Percentiles rank a stretch among this genome's conserved stretches.
These are phyloP conservation scores for Parasteatoda tepidariorum DNA, from an alignment of 1,140 invertebrate genomes.

Conservation along the genomic window DNA sequence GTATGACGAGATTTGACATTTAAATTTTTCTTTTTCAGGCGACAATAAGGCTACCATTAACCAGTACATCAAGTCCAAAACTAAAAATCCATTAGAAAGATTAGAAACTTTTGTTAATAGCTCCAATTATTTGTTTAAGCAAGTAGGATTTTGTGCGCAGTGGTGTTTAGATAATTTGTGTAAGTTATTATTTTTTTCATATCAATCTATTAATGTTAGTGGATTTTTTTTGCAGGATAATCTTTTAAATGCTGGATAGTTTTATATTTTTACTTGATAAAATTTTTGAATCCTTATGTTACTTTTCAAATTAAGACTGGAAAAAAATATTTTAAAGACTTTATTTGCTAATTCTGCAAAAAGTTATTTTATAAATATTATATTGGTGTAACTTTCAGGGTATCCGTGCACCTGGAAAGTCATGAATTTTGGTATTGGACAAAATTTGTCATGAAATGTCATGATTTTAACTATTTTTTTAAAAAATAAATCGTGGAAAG, in stretches of 20 bases:
- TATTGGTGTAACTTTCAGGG: too few relatives aligned
- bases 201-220: neutral
- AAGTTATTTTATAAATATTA: too few relatives aligned
- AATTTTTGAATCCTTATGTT: neutral
- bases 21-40: constrained; percentile 71
- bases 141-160: constrained; percentile 92
- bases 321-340: too few relatives aligned
- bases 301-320: constrained; percentile 57
- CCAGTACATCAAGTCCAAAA: constrained; percentile 73
- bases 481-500: too few relatives aligned
- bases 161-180: constrained; percentile 95
- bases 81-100: constrained; percentile 75
- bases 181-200: constrained; percentile 72
- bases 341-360: too few relatives aligned
- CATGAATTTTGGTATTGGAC: too few relatives aligned
- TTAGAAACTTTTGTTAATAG: constrained; percentile 76
- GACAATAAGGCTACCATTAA: constrained; percentile 89
- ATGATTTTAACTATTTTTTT: too few relatives aligned
- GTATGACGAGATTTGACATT: too few relatives aligned
- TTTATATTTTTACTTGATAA: too few relatives aligned
- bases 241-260: neutral
- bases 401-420: too few relatives aligned
- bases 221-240: neutral
- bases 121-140: constrained; percentile 76
- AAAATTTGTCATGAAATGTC: too few relatives aligned